Percentiles rank a stretch among this genome's conserved stretches.
Evolutionary conservation across 1,140 invertebrate species (phyloP).

Genomic region (Tribolium madens): DNA sequence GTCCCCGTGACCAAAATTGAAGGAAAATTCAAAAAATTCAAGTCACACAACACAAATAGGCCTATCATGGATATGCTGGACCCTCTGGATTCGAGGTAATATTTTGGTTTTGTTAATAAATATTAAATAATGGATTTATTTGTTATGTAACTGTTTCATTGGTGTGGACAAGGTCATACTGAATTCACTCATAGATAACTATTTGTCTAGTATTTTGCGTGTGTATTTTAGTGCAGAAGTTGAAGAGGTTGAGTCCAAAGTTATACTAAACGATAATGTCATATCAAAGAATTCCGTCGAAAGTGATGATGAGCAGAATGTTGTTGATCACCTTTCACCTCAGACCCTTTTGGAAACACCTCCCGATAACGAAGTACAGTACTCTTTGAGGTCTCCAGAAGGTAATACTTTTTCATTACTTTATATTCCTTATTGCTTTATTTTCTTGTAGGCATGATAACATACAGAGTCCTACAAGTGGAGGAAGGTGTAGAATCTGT

Average conservation of each 20-base stretch:
- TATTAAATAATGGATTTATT: conserved; percentile 21
- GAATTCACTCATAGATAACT: conserved; percentile 34
- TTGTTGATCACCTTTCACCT: conserved; percentile 63
- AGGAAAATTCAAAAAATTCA: conserved; percentile 64
- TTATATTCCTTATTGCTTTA: neutral
- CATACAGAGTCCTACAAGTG: conserved; percentile 64
- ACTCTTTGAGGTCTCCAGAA: conserved; percentile 62
- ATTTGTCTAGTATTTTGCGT: conserved; percentile 39
- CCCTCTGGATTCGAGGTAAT: conserved; percentile 62
- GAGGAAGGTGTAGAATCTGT: conserved; percentile 59
- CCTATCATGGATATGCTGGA: conserved; percentile 63
- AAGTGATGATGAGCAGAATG: conserved; percentile 63
- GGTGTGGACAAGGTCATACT: conserved; percentile 58
- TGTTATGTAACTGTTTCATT: conserved; percentile 60
- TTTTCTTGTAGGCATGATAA: conserved; percentile 57
- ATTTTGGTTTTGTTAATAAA: neutral
- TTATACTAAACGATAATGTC: conserved; percentile 58
- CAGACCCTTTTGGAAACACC: conserved; percentile 63
- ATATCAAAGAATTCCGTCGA: conserved; percentile 61
- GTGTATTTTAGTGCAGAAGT: conserved; percentile 54
- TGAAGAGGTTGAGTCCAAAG: conserved; percentile 60
- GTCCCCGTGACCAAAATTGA: conserved; percentile 66
- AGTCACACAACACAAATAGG: conserved; percentile 45
- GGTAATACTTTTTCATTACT: conserved; percentile 52
- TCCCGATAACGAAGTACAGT: conserved; percentile 62